Percentiles rank a stretch among this genome's conserved stretches.
Evolutionary conservation across 1,140 invertebrate species (phyloP).

Genomic region (Archivesica marissinica): DNA sequence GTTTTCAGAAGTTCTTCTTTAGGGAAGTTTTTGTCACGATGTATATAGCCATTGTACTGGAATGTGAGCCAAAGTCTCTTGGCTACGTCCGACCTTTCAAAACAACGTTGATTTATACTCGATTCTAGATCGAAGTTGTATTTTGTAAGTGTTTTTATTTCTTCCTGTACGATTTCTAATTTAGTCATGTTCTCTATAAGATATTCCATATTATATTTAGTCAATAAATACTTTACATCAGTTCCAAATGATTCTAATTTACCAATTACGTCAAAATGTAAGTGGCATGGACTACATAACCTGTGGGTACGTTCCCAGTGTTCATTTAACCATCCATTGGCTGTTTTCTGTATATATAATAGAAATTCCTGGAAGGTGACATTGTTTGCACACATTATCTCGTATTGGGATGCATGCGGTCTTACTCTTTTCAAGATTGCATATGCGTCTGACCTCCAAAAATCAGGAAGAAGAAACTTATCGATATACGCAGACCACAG

Average conservation of each 20-base stretch:
- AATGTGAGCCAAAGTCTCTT: slow-evolving; percentile 39
- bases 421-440: slow-evolving; percentile 16
- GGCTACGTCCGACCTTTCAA: slow-evolving; percentile 39
- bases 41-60: slow-evolving; percentile 55
- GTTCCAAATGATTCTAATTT: slow-evolving; percentile 51
- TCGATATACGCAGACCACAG: slow-evolving; percentile 70
- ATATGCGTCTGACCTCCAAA: slow-evolving; percentile 41
- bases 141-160: slow-evolving; percentile 8
- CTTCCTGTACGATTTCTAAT: not conserved
- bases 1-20: not conserved
- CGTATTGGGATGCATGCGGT: slow-evolving; percentile 1
- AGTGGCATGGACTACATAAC: slow-evolving; percentile 61
- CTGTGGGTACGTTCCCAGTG: slow-evolving; percentile 63
- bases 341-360: slow-evolving; percentile 19
- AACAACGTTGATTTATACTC: slow-evolving; percentile 12
- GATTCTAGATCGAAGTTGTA: slow-evolving; percentile 46
- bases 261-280: slow-evolving; percentile 51
- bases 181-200: slow-evolving; percentile 2
- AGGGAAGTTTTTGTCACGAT: slow-evolving; percentile 14
- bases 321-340: slow-evolving; percentile 38
- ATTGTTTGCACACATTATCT: slow-evolving; percentile 60
- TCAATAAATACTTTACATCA: slow-evolving; percentile 38
- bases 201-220: not conserved
- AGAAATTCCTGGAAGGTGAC: slow-evolving; percentile 69
- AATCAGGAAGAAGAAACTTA: slow-evolving; percentile 66